Base-by-base conservation (phyloP, 2,797 vertebrate species). In the Oreortyx pictus region DNA sequence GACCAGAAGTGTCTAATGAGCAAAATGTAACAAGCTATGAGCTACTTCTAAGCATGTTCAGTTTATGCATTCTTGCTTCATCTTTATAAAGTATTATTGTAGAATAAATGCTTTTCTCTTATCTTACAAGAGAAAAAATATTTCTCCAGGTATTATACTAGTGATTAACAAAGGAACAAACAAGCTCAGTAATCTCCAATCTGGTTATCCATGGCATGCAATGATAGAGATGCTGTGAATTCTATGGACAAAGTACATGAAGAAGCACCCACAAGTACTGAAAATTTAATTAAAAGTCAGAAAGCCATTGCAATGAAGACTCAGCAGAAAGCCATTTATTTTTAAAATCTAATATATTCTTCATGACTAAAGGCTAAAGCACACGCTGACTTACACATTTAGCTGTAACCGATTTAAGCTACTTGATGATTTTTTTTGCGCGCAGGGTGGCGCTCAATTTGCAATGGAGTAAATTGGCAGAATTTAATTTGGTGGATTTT, bases 401-500 rank as follows among this genome's bases (percentile, higher is more conserved):
- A 98, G 98, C 98, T 98, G 98, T 98, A 98, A 98, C 98, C 98
- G 98, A 98, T 97, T 98, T 98, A 97, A 98, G 98, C 97, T 98
- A 98, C 97, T 97, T 98, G 97, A 98, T 98, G 97, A 97, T 98
- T 97, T 96, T 96, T 54, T 96, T 96, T 97, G 98, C 98, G 97
- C 98, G 94, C 91, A 97, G 98, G 98, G 98, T 98, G 98, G 98
- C 98, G 98, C 98, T 98, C 98, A 98, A 98, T 98, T 98, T 98
- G 98, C 98, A 98, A 98, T 98, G 97, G 98, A 98, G 98, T 98
- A 98, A 98, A 99, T 99, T 99, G 99, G 98, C 98, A 99, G 98
- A 98, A 98, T 98, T 98, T 99, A 99, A 99, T 99, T 99, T 99
- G 98, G 98, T 99, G 98, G 98, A 97, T 99, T 99, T 99, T 98